These are phyloP conservation scores for Nephila pilipes DNA, from an alignment of 1,140 invertebrate genomes.

Conservation along the genomic window DNA sequence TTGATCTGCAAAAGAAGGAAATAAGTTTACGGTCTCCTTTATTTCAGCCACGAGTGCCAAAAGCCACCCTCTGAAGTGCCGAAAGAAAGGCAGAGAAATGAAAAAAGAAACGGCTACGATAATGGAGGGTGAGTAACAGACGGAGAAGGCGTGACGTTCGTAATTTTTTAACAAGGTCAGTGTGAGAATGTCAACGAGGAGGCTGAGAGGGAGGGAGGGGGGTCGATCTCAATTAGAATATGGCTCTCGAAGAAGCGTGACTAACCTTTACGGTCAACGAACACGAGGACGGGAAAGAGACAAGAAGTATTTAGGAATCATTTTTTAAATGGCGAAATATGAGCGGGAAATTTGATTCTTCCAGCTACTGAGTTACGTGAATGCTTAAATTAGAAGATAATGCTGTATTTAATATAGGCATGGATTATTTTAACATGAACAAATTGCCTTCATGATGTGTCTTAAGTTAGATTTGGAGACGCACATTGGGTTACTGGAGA, in stretches of 20 bases:
- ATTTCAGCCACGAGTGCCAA: not conserved
- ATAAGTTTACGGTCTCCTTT: not conserved
- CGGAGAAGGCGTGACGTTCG: not conserved
- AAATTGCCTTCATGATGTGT: no score
- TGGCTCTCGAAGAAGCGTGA: not conserved
- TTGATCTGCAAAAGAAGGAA: not conserved
- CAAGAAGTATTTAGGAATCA: no score
- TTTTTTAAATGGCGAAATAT: no score
- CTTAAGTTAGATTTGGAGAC: no score
- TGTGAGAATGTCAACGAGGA: not conserved
- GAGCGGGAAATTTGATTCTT: no score
- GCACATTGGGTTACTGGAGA: no score
- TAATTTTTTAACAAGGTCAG: not conserved
- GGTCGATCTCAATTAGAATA: not conserved
- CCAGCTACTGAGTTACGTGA: no score
- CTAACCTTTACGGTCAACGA: slow-evolving; percentile 2
- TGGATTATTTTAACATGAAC: no score
- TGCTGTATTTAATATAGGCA: no score
- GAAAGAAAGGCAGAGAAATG: not conserved
- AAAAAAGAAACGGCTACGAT: not conserved
- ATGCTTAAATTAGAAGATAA: no score
- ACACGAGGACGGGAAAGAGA: not conserved
- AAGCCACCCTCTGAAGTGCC: not conserved
- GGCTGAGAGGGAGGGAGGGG: not conserved
- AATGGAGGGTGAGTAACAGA: slow-evolving; percentile 12